Evolutionary conservation across 2,113 vertebrate species (phyloP).

Genomic region (Peromyscus leucopus): DNA sequence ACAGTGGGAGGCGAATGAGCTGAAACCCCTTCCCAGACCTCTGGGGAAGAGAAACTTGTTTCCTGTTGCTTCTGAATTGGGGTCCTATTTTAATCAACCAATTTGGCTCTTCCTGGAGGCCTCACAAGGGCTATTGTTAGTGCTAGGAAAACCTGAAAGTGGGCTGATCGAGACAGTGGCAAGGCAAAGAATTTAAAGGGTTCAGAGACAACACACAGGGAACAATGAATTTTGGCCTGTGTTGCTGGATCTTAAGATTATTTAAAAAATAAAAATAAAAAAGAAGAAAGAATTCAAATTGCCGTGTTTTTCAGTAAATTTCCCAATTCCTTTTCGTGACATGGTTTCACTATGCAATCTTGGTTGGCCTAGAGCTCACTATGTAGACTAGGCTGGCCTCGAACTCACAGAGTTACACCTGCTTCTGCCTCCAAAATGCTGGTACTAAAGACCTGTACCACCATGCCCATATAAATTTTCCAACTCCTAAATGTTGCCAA

Average conservation of each 20-base stretch:
- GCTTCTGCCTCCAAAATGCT: not conserved
- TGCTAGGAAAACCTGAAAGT: not conserved
- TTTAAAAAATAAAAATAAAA: not conserved
- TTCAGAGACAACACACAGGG: conserved; percentile 8
- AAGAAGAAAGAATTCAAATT: not conserved
- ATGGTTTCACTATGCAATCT: not conserved
- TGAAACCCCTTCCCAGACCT: not conserved
- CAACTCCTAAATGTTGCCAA: conserved; percentile 19
- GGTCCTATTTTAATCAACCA: conserved; percentile 30
- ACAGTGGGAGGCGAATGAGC: not conserved
- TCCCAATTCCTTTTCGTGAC: not conserved
- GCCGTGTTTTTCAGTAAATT: conserved; percentile 21
- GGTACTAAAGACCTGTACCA: not conserved
- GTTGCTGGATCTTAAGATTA: conserved; percentile 38
- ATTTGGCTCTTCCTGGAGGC: not conserved
- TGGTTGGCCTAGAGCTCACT: not conserved
- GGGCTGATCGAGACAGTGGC: not conserved
- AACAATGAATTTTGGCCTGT: not conserved
- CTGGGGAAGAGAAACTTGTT: conserved; percentile 50
- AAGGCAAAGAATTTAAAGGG: not conserved
- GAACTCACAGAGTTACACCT: not conserved
- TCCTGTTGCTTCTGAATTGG: conserved; percentile 33
- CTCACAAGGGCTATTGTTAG: not conserved
- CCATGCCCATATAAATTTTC: not conserved
- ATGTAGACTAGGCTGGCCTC: not conserved